phyloP scores from a whole-genome alignment of 1,140 invertebrate genomes.

The Orussus abietinus region DNA sequence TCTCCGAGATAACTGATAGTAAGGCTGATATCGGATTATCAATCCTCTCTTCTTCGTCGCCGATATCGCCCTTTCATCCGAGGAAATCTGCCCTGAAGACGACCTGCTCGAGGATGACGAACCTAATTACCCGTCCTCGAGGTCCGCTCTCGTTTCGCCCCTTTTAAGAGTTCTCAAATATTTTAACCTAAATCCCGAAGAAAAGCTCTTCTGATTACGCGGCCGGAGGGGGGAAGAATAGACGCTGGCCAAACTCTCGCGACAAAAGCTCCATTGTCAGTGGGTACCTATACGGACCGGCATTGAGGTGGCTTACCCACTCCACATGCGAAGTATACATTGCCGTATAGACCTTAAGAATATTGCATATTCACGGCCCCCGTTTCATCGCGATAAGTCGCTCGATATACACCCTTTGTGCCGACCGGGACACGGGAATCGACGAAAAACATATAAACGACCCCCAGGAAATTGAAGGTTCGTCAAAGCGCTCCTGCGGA shows the following conservation, averaged over 20 bases:
- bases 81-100: too few relatives aligned
- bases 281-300: not conserved
- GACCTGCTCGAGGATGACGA: too few relatives aligned
- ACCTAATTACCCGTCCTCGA: too few relatives aligned
- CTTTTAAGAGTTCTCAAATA: conserved; percentile 14
- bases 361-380: conserved; percentile 26
- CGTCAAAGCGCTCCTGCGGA: too few relatives aligned
- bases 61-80: too few relatives aligned
- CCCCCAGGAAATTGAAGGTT: too few relatives aligned
- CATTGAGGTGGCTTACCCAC: not conserved
- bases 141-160: too few relatives aligned
- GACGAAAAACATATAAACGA: too few relatives aligned
- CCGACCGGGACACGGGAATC: too few relatives aligned
- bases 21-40: too few relatives aligned
- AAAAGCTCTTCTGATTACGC: conserved; percentile 21
- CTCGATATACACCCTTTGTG: not conserved
- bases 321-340: not conserved
- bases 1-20: too few relatives aligned
- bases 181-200: conserved; percentile 25
- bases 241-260: conserved; percentile 16
- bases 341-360: conserved; percentile 1
- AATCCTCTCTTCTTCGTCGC: too few relatives aligned
- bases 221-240: conserved; percentile 15
- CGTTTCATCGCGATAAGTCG: not conserved
- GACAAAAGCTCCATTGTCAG: conserved; percentile 27